Conservation (phyloP, 2,888 invertebrate genomes). For the Metallyticus violacea region DNA sequence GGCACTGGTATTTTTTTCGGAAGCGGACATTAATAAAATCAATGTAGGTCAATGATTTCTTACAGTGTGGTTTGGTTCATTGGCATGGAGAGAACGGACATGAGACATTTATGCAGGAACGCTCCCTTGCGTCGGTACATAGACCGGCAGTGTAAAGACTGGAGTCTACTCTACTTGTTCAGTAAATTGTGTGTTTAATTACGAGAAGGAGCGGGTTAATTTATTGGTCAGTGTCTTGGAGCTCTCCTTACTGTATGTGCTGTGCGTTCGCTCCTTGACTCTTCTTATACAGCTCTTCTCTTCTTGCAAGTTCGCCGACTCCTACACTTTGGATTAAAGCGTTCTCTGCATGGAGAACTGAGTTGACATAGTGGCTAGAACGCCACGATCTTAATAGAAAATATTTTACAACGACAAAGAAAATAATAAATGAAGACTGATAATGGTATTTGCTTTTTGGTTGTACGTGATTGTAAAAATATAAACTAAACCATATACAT, state of each 20-base stretch:
- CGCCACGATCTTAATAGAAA: too few relatives aligned
- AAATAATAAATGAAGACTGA: too few relatives aligned
- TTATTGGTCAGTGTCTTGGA: constrained; percentile 31
- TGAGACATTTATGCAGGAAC: background rate
- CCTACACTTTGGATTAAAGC: background rate
- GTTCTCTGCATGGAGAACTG: too few relatives aligned
- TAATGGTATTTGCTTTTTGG: too few relatives aligned
- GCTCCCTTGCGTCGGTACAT: background rate
- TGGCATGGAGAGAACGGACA: background rate
- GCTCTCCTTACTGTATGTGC: constrained; percentile 2
- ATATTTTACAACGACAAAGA: too few relatives aligned
- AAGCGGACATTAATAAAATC: too few relatives aligned
- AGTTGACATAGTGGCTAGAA: background rate
- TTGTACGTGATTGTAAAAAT: too few relatives aligned
- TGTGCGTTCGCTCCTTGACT: background rate
- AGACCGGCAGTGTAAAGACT: constrained; percentile 9
- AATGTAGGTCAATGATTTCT: too few relatives aligned
- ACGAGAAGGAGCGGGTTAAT: constrained; percentile 30
- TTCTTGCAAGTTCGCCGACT: background rate
- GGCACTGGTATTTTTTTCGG: too few relatives aligned
- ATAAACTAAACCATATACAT: too few relatives aligned
- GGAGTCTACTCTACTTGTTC: constrained; percentile 19
- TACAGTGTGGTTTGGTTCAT: too few relatives aligned
- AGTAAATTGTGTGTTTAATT: constrained; percentile 34
- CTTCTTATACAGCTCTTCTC: background rate